These are phyloP conservation scores for Aurelia sp. DNA, from an alignment of 30 jellyfish, hydroid and myxozoan species.

Conservation along the genomic window DNA sequence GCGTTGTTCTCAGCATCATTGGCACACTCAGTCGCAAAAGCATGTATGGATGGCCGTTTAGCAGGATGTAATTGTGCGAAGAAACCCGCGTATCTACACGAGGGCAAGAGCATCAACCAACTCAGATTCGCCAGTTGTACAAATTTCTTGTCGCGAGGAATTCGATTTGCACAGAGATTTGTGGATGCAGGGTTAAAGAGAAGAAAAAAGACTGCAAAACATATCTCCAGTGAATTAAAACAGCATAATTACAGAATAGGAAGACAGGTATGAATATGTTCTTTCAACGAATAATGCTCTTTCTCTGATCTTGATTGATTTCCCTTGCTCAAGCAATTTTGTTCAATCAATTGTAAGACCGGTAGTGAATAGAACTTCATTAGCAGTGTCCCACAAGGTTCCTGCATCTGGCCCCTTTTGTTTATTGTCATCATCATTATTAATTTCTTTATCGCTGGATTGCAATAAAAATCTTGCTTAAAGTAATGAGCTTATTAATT, in stretches of 20 bases:
- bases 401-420: no score
- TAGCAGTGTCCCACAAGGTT: no score
- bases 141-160: conserved; percentile 60
- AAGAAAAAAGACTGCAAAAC: conserved; percentile 31
- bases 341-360: no score
- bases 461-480: no score
- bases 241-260: conserved; percentile 84
- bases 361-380: no score
- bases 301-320: background rate
- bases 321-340: no score
- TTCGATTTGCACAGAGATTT: conserved; percentile 55
- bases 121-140: conserved; percentile 71
- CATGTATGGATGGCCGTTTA: conserved; percentile 70
- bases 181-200: conserved; percentile 68
- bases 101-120: conserved; percentile 43
- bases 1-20: conserved; percentile 81
- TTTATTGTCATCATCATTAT: no score
- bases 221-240: conserved; percentile 62
- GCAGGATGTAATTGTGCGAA: conserved; percentile 73
- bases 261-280: conserved; percentile 45
- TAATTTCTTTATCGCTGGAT: no score
- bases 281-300: background rate
- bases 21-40: conserved; percentile 70
- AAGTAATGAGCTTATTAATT: no score
- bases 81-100: conserved; percentile 68